These are phyloP conservation scores for Lathamus discolor DNA, from an alignment of 2,113 vertebrate genomes.

Conservation along the genomic window DNA sequence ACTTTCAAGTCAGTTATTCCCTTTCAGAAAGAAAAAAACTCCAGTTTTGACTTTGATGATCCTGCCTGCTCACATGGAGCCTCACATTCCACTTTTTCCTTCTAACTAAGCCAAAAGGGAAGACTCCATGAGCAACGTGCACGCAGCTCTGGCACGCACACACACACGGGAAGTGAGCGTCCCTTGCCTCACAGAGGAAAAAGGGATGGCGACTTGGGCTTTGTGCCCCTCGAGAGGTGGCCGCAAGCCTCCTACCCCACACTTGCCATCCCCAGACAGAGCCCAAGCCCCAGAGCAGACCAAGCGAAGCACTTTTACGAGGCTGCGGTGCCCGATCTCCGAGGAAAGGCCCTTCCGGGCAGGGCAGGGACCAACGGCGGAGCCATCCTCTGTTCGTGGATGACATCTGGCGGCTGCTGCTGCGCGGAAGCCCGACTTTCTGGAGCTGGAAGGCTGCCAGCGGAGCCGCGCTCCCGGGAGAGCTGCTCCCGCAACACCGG, in stretches of 20 bases:
- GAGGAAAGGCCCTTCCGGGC: background rate
- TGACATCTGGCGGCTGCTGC: slow-evolving; percentile 55
- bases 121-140: rapidly evolving
- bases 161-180: rapidly evolving
- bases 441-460: background rate
- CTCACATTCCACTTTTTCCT: background rate
- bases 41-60: background rate
- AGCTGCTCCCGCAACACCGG: background rate
- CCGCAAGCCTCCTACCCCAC: background rate
- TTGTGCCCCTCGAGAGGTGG: background rate
- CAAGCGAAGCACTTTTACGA: rapidly evolving
- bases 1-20: background rate
- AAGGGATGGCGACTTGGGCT: rapidly evolving
- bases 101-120: background rate
- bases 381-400: background rate
- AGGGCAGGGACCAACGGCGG: background rate
- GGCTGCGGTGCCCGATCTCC: background rate
- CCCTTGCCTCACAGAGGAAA: background rate
- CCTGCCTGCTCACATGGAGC: background rate
- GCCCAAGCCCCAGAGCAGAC: background rate
- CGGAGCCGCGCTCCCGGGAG: background rate
- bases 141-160: rapidly evolving
- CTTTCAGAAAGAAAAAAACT: background rate
- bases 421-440: rapidly evolving
- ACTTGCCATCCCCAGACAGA: background rate